A percentile compares a stretch with the other conserved stretches of the same genome.
Conservation (phyloP, 2,888 invertebrate genomes). For the Drosophila antonietae region DNA sequence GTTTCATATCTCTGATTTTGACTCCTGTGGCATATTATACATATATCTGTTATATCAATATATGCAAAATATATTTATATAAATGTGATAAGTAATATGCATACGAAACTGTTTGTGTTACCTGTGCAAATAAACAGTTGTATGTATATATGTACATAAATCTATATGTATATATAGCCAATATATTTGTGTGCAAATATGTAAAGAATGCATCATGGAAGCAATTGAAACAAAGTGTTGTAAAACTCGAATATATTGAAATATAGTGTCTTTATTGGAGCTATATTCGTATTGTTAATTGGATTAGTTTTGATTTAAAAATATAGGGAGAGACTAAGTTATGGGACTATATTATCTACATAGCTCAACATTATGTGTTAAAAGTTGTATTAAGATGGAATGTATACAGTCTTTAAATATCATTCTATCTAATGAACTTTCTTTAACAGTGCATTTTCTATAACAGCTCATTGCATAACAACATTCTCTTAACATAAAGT, state of each 20-base stretch:
- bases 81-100: not conserved
- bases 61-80: not conserved
- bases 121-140: conserved; percentile 17
- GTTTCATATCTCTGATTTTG: conserved; percentile 11
- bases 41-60: conserved; percentile 29
- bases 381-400: too few species aligned
- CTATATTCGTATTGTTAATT: too few species aligned
- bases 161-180: not conserved
- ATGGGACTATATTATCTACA: too few species aligned
- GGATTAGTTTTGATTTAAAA: too few species aligned
- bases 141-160: not conserved
- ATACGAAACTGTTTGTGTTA: not conserved
- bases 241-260: not conserved
- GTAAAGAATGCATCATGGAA: conserved; percentile 5
- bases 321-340: too few species aligned
- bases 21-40: conserved; percentile 45
- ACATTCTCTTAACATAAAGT: too few species aligned
- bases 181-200: conserved; percentile 5
- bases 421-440: too few species aligned
- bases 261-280: too few species aligned
- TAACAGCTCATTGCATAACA: not conserved
- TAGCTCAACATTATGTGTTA: too few species aligned
- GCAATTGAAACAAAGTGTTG: not conserved
- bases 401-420: too few species aligned
- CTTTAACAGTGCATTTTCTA: too few species aligned